Conservation (phyloP, 2,888 invertebrate species). For the Protophormia terraenovae region DNA sequence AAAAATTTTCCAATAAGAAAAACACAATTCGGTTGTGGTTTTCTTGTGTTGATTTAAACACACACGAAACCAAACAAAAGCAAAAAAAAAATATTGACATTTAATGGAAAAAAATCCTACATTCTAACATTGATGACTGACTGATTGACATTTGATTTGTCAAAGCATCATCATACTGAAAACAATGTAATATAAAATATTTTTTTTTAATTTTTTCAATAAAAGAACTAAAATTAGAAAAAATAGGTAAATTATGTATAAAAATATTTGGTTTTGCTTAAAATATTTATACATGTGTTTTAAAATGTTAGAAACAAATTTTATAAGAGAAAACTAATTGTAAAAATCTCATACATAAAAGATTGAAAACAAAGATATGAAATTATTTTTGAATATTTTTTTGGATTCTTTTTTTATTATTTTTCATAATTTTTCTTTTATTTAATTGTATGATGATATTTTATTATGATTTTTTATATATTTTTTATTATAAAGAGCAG, state of each 20-base stretch:
- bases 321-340: no score
- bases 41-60: constrained; percentile 43
- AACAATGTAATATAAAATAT: constrained; percentile 19
- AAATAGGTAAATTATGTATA: not conserved
- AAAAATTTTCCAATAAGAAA: not conserved
- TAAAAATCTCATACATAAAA: no score
- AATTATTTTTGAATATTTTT: no score
- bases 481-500: not conserved
- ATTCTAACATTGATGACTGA: constrained; percentile 23
- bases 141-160: constrained; percentile 66
- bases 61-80: constrained; percentile 37
- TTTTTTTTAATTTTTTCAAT: not conserved
- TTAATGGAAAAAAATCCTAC: constrained; percentile 6
- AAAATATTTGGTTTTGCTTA: not conserved
- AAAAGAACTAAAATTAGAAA: not conserved
- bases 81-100: constrained; percentile 35
- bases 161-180: no score
- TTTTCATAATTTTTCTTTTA: no score
- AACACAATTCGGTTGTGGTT: constrained; percentile 46
- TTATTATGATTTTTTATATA: not conserved
- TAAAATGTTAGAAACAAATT: no score
- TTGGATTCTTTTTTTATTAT: no score
- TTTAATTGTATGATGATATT: not conserved
- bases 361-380: no score
- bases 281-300: not conserved